These are phyloP conservation scores for Crenuchus spilurus DNA, from an alignment of 2,797 vertebrate species.

Conservation along the genomic window DNA sequence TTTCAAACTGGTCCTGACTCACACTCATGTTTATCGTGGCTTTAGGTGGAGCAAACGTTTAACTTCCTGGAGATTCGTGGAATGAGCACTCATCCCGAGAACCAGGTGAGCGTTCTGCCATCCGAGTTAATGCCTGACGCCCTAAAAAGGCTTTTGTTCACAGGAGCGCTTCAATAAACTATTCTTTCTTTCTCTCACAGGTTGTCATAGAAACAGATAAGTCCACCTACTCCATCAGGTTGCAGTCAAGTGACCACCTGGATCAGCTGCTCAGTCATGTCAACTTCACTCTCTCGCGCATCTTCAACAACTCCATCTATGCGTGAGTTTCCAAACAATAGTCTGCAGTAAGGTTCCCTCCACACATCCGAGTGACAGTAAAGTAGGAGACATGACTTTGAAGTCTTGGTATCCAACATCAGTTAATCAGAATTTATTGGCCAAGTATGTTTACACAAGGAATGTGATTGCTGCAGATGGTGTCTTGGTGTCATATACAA, in stretches of 20 bases:
- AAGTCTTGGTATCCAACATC: too few species aligned
- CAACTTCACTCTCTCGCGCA: conserved; percentile 85
- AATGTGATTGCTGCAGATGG: too few species aligned
- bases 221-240: conserved; percentile 80
- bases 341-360: too few species aligned
- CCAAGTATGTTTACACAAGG: too few species aligned
- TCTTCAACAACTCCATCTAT: conserved; percentile 87
- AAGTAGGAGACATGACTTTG: too few species aligned
- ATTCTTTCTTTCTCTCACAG: conserved; percentile 61
- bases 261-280: conserved; percentile 86
- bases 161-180: conserved; percentile 2
- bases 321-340: conserved; percentile 73
- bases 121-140: neutral
- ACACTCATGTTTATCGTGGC: conserved; percentile 26
- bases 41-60: conserved; percentile 87
- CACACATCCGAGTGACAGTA: too few species aligned
- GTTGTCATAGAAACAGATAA: conserved; percentile 90
- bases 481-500: too few species aligned
- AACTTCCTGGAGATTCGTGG: conserved; percentile 91
- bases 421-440: too few species aligned
- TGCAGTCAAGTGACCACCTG: conserved; percentile 83
- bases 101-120: conserved; percentile 75
- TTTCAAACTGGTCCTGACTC: neutral
- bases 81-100: conserved; percentile 84
- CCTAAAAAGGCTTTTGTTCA: neutral